Evolutionary conservation across 2,113 vertebrate genomes (phyloP).

Genomic region (Lichenostomus cassidix): DNA sequence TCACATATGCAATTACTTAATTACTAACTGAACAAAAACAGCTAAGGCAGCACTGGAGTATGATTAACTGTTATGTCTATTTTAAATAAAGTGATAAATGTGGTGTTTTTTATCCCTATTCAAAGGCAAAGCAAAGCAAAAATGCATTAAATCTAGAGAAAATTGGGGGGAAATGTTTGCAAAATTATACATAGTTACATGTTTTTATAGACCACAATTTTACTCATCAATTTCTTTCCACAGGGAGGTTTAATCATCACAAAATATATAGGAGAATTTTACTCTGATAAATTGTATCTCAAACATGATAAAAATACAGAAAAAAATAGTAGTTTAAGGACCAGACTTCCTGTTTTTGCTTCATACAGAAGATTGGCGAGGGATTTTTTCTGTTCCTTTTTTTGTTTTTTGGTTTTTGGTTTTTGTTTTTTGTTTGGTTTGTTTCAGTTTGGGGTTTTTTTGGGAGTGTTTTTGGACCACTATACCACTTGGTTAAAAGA

Average conservation of each 20-base stretch:
- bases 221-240: neutral
- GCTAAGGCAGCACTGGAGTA: neutral
- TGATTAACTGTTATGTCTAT: neutral
- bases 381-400: too few species aligned
- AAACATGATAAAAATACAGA: neutral
- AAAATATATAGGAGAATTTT: neutral
- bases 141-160: neutral
- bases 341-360: fast-evolving
- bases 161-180: neutral
- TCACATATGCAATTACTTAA: neutral
- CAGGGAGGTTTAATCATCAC: neutral
- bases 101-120: neutral
- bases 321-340: neutral
- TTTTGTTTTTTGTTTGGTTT: neutral
- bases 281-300: neutral
- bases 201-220: neutral
- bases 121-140: neutral
- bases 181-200: neutral
- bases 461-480: neutral
- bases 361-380: neutral
- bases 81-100: neutral
- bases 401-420: too few species aligned
- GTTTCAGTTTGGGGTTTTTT: neutral
- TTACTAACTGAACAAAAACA: neutral
- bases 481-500: neutral